Percentiles rank a stretch among this genome's conserved stretches.
Conservation (phyloP, 1,140 invertebrate genomes). For the Microvelia longipes region DNA sequence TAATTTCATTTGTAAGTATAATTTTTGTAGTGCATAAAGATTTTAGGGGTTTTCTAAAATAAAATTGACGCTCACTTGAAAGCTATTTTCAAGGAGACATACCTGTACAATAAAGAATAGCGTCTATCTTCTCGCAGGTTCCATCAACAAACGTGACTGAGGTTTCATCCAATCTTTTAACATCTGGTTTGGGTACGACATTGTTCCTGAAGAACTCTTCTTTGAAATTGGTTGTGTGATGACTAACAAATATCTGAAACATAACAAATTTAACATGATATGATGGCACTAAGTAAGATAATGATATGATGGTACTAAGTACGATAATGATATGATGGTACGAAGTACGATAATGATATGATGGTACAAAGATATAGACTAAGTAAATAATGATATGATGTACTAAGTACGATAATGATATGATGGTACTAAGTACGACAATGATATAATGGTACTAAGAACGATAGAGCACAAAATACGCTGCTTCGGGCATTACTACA, state of each 20-base stretch:
- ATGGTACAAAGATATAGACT: too few species aligned
- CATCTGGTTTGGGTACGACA: constrained; percentile 19
- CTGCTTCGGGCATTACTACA: too few species aligned
- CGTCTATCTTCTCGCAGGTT: constrained; percentile 27
- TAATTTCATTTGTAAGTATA: too few species aligned
- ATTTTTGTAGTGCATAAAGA: not conserved
- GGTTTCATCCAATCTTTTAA: constrained; percentile 12
- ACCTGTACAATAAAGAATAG: constrained; percentile 34
- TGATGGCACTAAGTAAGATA: not conserved
- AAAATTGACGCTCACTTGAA: not conserved
- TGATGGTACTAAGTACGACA: not conserved
- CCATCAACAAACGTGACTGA: constrained; percentile 20
- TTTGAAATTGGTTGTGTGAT: constrained; percentile 20
- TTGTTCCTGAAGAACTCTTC: constrained; percentile 19
- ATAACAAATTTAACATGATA: not conserved
- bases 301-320: not conserved
- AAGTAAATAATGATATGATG: too few species aligned
- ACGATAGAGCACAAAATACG: too few species aligned
- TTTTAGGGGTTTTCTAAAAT: not conserved
- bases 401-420: too few species aligned
- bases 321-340: too few species aligned
- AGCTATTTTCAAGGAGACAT: not conserved
- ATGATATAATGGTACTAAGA: too few species aligned
- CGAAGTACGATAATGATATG: too few species aligned
- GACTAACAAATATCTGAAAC: constrained; percentile 25